Evolutionary conservation across 1,140 invertebrate species (phyloP).

Genomic region (Achroia grisella): DNA sequence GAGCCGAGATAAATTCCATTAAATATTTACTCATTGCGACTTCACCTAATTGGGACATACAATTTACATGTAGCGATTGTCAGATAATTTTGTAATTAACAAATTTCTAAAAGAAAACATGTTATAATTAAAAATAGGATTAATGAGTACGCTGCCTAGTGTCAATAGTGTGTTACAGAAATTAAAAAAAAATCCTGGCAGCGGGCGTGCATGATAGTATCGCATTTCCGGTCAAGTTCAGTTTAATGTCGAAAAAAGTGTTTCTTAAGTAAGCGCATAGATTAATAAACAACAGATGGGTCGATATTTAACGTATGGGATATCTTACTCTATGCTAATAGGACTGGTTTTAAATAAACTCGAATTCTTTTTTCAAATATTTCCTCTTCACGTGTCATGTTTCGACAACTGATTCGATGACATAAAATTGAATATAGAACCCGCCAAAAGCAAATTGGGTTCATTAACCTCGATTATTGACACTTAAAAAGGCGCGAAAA

Average conservation of each 20-base stretch:
- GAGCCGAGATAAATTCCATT: too few species aligned
- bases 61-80: neutral
- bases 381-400: too few species aligned
- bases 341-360: too few species aligned
- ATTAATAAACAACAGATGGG: slow-evolving; percentile 9
- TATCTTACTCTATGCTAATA: too few species aligned
- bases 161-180: neutral
- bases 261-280: slow-evolving; percentile 35
- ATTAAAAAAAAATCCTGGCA: slow-evolving; percentile 38
- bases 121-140: slow-evolving; percentile 1
- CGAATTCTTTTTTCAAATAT: too few species aligned
- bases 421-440: too few species aligned
- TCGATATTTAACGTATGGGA: too few species aligned
- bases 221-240: slow-evolving; percentile 57
- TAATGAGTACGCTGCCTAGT: neutral
- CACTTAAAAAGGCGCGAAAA: too few species aligned
- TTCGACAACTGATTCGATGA: too few species aligned
- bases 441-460: too few species aligned
- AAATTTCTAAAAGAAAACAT: slow-evolving; percentile 2
- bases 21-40: neutral
- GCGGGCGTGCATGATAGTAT: slow-evolving; percentile 55
- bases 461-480: too few species aligned
- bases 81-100: slow-evolving; percentile 6
- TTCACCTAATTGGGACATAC: neutral
- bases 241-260: slow-evolving; percentile 46